Conservation (phyloP, 2,888 invertebrate genomes). For the Leptinotarsa haldemani region DNA sequence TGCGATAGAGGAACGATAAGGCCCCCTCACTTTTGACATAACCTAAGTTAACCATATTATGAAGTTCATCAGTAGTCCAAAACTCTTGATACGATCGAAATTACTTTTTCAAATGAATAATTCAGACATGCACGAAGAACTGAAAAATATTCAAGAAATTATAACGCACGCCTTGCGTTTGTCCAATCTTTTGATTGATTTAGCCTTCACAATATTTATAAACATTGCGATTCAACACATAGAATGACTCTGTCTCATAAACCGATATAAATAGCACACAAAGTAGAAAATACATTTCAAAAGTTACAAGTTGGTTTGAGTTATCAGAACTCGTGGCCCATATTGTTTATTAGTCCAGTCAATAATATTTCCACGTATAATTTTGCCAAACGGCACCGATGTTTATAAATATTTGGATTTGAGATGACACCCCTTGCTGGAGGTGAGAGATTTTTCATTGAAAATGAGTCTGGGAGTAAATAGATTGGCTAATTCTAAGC, state of each 20-base stretch:
- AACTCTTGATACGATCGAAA: too few relatives aligned
- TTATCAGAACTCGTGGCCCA: not conserved
- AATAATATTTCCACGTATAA: too few relatives aligned
- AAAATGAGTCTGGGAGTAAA: too few relatives aligned
- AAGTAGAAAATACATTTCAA: not conserved
- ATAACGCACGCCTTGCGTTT: not conserved
- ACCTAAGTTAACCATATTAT: too few relatives aligned
- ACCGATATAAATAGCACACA: not conserved
- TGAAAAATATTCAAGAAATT: not conserved
- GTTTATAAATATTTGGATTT: too few relatives aligned
- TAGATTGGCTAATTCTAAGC: too few relatives aligned
- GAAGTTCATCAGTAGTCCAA: too few relatives aligned
- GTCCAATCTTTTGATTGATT: constrained; percentile 10
- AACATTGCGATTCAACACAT: constrained; percentile 25
- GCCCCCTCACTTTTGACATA: too few relatives aligned
- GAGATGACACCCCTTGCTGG: too few relatives aligned
- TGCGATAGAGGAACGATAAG: too few relatives aligned
- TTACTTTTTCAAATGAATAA: not conserved
- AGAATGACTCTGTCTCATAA: constrained; percentile 15
- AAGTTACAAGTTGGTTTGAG: not conserved
- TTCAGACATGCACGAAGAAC: not conserved
- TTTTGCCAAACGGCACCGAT: too few relatives aligned
- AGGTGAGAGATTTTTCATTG: too few relatives aligned
- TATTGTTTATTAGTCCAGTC: not conserved
- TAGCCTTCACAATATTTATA: constrained; percentile 26